phyloP scores from a whole-genome alignment of 2,113 vertebrate genomes.

The Alethe castanea region DNA sequence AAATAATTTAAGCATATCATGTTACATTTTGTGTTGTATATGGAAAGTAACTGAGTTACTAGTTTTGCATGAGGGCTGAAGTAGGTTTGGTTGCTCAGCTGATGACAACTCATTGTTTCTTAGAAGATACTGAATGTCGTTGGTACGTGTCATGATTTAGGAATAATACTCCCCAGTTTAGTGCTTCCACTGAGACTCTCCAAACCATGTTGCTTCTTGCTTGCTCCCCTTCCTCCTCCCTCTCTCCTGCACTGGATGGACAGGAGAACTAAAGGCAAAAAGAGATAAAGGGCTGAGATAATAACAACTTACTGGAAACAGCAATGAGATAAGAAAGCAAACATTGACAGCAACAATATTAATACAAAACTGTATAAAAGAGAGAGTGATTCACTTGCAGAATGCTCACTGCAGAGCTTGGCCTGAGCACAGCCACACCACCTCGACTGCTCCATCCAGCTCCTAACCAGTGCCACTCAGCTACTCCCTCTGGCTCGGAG shows the following conservation, averaged over 20 bases:
- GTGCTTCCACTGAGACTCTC: not conserved
- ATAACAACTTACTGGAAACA: not conserved
- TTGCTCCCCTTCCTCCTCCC: not conserved
- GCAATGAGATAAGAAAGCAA: not conserved
- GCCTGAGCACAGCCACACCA: not conserved
- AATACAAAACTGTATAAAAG: not conserved
- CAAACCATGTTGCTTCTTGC: not conserved
- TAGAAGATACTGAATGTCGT: not conserved
- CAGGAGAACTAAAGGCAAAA: not conserved
- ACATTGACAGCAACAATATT: not conserved
- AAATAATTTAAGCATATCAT: not conserved
- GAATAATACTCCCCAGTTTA: not conserved
- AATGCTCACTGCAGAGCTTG: not conserved
- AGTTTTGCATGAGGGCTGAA: not conserved
- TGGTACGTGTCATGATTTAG: not conserved
- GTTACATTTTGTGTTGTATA: not conserved
- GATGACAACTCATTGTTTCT: not conserved
- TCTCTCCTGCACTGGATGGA: not conserved
- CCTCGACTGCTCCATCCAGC: not conserved
- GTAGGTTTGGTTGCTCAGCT: not conserved
- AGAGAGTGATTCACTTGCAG: not conserved
- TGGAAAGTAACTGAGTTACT: not conserved
- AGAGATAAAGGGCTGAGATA: not conserved
- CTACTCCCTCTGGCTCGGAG: rapidly evolving
- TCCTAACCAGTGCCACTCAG: rapidly evolving